Conservation (phyloP, 2,797 vertebrate species). For the Percopsis omiscomaycus region DNA sequence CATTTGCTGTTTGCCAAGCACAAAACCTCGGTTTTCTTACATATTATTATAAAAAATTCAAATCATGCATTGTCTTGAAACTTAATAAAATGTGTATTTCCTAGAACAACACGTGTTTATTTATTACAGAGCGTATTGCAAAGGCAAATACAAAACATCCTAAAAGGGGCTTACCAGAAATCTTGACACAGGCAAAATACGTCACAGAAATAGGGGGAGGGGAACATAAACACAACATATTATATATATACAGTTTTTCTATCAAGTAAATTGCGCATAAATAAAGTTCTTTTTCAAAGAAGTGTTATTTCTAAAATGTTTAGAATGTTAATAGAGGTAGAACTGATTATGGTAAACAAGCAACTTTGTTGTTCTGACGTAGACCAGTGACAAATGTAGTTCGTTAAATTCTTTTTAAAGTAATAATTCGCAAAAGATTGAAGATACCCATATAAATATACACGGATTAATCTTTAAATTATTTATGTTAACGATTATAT, state of each 20-base stretch:
- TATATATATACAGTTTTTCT: neutral
- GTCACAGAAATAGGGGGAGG: neutral
- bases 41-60: neutral
- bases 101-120: neutral
- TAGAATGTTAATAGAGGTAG: conserved; percentile 31
- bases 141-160: conserved; percentile 30
- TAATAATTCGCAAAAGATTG: accelerated
- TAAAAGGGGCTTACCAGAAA: conserved; percentile 6
- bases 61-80: too few relatives aligned
- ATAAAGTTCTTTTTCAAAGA: accelerated
- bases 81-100: accelerated
- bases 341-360: conserved; percentile 47
- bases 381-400: conserved; percentile 47
- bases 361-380: conserved; percentile 50
- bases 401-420: neutral
- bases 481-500: too few relatives aligned
- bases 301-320: neutral
- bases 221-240: conserved; percentile 24
- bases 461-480: too few relatives aligned
- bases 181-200: conserved; percentile 28
- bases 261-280: accelerated
- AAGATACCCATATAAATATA: accelerated
- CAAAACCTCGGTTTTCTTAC: neutral
- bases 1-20: accelerated
- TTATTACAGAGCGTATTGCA: neutral